A percentile compares a stretch with the other conserved stretches of the same genome.
Conservation (phyloP, 2,888 invertebrate species). For the Plebejus melissa region DNA sequence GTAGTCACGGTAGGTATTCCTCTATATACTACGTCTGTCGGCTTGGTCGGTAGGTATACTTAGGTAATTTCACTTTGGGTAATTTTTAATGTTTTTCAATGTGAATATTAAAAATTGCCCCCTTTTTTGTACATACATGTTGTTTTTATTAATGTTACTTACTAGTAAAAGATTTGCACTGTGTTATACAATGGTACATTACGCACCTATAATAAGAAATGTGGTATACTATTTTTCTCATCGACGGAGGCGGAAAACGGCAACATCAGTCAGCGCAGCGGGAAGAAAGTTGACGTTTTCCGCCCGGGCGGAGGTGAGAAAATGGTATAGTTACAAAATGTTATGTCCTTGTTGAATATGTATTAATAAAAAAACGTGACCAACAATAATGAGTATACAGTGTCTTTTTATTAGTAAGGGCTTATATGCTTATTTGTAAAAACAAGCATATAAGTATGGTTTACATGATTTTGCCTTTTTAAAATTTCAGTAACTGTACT, state of each 20-base stretch:
- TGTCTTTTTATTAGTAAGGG: not conserved
- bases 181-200: not conserved
- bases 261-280: too few relatives aligned
- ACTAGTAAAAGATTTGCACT: not conserved
- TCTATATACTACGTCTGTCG: slow-evolving; percentile 46
- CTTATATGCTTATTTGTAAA: not conserved
- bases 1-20: slow-evolving; percentile 56
- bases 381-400: not conserved
- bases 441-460: slow-evolving; percentile 18
- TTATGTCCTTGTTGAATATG: too few relatives aligned
- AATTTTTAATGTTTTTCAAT: slow-evolving; percentile 28
- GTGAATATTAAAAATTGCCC: slow-evolving; percentile 28
- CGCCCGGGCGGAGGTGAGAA: too few relatives aligned
- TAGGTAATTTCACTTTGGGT: slow-evolving; percentile 33
- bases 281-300: too few relatives aligned
- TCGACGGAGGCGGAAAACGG: too few relatives aligned
- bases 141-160: slow-evolving; percentile 26
- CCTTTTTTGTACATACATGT: slow-evolving; percentile 31
- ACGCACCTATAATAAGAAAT: too few relatives aligned
- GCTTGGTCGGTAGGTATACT: slow-evolving; percentile 61
- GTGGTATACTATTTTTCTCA: too few relatives aligned
- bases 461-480: slow-evolving; percentile 21
- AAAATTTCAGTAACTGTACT: not conserved
- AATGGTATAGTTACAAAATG: too few relatives aligned
- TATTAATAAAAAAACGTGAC: not conserved